Evolutionary conservation across 2,888 invertebrate genomes (phyloP), one percentile per base, ranked within the genome.

Genomic region (Nesidiocoris tenuis): DNA sequence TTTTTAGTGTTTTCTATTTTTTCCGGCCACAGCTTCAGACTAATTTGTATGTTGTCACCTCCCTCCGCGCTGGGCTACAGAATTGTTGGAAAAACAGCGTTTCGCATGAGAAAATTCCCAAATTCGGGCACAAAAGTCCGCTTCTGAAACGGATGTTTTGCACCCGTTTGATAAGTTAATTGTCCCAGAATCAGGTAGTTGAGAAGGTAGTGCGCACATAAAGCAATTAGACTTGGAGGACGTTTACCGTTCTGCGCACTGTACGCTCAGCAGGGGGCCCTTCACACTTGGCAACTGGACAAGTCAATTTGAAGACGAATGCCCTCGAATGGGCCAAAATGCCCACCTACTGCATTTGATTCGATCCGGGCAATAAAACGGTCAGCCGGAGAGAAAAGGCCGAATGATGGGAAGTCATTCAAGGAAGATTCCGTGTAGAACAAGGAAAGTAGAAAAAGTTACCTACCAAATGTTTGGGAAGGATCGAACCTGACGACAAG

Each of bases 351-450:
- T 12, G 39, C 39, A 39, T 39, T 39, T 39, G 65, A 65, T 65
- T 65, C 65, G 65, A 65, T 39, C 65, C 39, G 65, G 64, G 65
- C 65, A 25, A 65, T 65, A 65, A 65, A 65, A 65, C 65, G 39
- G 65, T 39, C 65, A 19, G 18, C 25, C 18, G 39, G 18, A 64
- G 17, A 63, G 23, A 64, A 64, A 65, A 64, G 64, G 39, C 24
- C 25, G 65, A 65, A 65, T 65, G 65, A 65, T 65, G 65, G 65
- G 65, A 65, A 65, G 65, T 39, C 65, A 65, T 65, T 65, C 39
- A 65, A 39, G 65, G 24, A 65, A n/a, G 19, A 65, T 39, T 65
- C 25, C 39, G 19, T 22, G 65, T 25, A 39, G 65, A 65, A 23
- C n/a, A n/a, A n/a, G n/a, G n/a, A n/a, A n/a, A n/a, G n/a, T n/a